Evolutionary conservation across 2,113 vertebrate genomes (phyloP).

Genomic region (Gavia stellata): DNA sequence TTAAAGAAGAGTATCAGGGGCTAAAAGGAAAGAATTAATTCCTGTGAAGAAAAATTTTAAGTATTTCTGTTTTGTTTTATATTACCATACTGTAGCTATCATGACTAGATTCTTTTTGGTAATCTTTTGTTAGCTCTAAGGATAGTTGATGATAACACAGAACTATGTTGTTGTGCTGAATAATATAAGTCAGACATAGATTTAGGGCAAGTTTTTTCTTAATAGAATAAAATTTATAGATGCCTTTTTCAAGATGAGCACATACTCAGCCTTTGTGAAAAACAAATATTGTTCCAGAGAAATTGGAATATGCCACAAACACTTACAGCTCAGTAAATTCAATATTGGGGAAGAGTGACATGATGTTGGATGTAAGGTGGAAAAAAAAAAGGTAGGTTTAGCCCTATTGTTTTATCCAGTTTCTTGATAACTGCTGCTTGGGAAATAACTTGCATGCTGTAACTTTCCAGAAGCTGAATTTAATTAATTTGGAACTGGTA

Average conservation of each 20-base stretch:
- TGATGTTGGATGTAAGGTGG: too few relatives aligned
- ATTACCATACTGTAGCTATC: not conserved
- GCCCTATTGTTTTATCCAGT: not conserved
- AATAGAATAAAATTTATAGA: not conserved
- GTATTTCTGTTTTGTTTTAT: not conserved
- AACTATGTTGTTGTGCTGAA: not conserved
- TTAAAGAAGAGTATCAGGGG: not conserved
- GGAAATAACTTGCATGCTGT: not conserved
- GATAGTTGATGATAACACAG: not conserved
- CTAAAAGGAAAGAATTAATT: not conserved
- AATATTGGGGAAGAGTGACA: not conserved
- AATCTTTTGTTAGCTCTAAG: not conserved
- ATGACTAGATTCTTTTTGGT: not conserved
- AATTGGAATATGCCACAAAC: not conserved
- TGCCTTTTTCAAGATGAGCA: not conserved
- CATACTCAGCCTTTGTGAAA: not conserved
- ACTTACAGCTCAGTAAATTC: not conserved
- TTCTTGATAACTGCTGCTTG: not conserved
- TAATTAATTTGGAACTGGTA: not conserved
- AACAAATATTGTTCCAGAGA: not conserved
- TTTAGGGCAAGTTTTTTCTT: not conserved
- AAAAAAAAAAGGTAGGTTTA: not conserved
- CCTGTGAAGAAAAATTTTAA: not conserved
- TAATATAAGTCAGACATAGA: not conserved
- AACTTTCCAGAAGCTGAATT: not conserved